Base-by-base conservation (phyloP, 2,113 vertebrate species). In the Erythrocercus mccallii region DNA sequence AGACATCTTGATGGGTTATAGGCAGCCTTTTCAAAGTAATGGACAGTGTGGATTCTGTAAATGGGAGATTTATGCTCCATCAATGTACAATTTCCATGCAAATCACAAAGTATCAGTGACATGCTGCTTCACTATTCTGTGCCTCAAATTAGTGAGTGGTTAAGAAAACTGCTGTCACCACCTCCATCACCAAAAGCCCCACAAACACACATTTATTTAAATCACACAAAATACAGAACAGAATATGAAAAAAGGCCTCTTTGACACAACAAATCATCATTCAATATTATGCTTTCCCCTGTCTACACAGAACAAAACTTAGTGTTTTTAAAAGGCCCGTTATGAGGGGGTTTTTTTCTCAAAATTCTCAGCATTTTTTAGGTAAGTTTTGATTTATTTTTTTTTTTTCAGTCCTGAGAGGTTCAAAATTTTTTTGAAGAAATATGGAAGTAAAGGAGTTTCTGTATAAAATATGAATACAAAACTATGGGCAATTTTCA, bases 291-390 rank as follows among this genome's bases (percentile, higher is more conserved):
- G 2, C 15, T 64, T 90, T 79, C 16, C 27, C 38, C 4, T 50
- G 6, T 9, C 8, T 47, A 4, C 18, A 31, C 4, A 69, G 16
- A 22, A 12, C 1, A 18, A 20, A 9, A 56, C 4, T 16, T 58
- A 7, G 21, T 16, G 9, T 51, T 60, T 79, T 37, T n/a, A 48
- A 64, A 82, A 51, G 2, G 2, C 23, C 5, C n/a, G 1, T 30
- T 51, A 4, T 18, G 48, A 47, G 4, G 1, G 1, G 1, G 1
- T 25, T 61, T 51, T 51, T 79, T 28, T 2, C 22, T 88, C 10
- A 72, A 64, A 38, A 11, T 20, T 64, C 88, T 56, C 37, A 72
- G 6, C 19, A n/a, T 30, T 69, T 69, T 84, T n/a, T 20, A 61
- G 8, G 33, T n/a, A 8, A n/a, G 4, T 66, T 92, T 79, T 71